Evolutionary conservation across 2,888 invertebrate genomes (phyloP).

Genomic region (Orgyia antiqua): DNA sequence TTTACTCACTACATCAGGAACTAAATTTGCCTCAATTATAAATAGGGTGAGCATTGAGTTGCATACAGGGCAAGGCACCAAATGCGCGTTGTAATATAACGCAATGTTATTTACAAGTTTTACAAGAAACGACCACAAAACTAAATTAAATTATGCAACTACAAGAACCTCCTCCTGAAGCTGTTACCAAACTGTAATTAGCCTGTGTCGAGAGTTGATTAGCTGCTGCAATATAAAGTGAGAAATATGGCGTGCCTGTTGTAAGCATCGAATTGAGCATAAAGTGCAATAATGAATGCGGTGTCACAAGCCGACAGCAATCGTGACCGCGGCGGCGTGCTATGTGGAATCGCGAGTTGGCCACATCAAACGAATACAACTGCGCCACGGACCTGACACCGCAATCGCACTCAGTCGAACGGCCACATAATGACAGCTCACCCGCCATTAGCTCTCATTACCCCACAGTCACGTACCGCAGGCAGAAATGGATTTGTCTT

Average conservation of each 20-base stretch:
- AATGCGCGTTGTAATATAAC: too few relatives aligned
- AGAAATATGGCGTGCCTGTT: slow-evolving; percentile 18
- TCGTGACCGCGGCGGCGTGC: slow-evolving; percentile 35
- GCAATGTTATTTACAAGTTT: too few relatives aligned
- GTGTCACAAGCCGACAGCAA: slow-evolving; percentile 43
- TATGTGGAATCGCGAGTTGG: slow-evolving; percentile 25
- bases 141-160: slow-evolving; percentile 12
- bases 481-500: slow-evolving; percentile 76
- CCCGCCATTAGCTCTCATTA: slow-evolving; percentile 72
- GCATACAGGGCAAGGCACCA: too few relatives aligned
- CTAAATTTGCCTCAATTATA: too few relatives aligned
- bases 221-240: slow-evolving; percentile 8
- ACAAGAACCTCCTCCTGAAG: slow-evolving; percentile 1
- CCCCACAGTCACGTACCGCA: slow-evolving; percentile 70
- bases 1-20: too few relatives aligned
- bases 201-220: slow-evolving; percentile 13
- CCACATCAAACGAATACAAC: slow-evolving; percentile 17
- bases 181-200: slow-evolving; percentile 17
- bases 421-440: slow-evolving; percentile 63
- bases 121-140: slow-evolving; percentile 6
- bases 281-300: slow-evolving; percentile 38
- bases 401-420: slow-evolving; percentile 31
- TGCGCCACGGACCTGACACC: slow-evolving; percentile 23
- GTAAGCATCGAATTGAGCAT: slow-evolving; percentile 29
- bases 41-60: too few relatives aligned